phyloP scores from a whole-genome alignment of 37 sponge, comb jelly and placozoan species.

The Tethya wilhelma region DNA sequence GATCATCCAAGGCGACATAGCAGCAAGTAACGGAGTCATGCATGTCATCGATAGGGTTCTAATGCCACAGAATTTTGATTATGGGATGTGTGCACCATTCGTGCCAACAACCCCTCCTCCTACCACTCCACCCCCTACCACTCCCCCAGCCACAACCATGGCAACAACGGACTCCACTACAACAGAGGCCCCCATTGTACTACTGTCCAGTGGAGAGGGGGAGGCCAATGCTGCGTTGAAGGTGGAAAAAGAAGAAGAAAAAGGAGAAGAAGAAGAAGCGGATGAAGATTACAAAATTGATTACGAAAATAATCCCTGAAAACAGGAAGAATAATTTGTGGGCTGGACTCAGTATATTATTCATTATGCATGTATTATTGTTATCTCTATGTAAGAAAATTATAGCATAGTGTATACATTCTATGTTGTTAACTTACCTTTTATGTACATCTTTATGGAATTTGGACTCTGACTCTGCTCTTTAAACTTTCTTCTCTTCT shows the following conservation, averaged over 20 bases:
- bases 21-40: conserved; percentile 62
- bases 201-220: background rate
- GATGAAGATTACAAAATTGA: background rate
- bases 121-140: conserved; percentile 5
- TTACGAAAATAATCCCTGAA: background rate
- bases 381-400: background rate
- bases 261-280: too few species aligned
- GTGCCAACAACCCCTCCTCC: conserved; percentile 46
- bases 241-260: background rate
- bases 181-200: background rate
- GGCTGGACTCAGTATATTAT: too few species aligned
- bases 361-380: too few species aligned
- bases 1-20: conserved; percentile 25
- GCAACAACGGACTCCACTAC: background rate
- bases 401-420: background rate
- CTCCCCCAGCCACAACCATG: background rate
- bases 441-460: too few species aligned
- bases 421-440: too few species aligned
- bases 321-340: too few species aligned
- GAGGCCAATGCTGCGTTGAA: background rate
- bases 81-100: conserved; percentile 18
- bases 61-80: conserved; percentile 27
- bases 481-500: too few species aligned
- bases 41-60: conserved; percentile 27
- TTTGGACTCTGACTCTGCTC: too few species aligned